Evolutionary conservation across 2,113 vertebrate genomes (phyloP).

Genomic region (Pogonocichla stellata): DNA sequence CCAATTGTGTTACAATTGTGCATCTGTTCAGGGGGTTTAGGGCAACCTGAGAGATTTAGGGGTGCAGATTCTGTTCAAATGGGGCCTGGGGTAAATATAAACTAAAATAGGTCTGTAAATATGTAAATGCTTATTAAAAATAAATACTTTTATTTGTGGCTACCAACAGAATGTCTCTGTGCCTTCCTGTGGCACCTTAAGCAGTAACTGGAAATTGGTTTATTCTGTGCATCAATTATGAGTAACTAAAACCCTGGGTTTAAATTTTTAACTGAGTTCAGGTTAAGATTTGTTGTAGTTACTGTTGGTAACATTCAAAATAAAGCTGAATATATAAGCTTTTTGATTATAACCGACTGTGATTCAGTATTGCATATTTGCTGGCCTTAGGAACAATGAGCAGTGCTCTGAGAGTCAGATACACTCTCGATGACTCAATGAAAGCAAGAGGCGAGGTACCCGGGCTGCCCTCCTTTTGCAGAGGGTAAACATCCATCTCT

Average conservation of each 20-base stretch:
- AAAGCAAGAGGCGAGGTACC: background rate
- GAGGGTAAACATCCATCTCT: background rate
- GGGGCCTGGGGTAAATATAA: background rate
- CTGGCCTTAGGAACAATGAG: background rate
- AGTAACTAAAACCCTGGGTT: background rate
- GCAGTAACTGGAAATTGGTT: background rate
- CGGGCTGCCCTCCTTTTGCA: background rate
- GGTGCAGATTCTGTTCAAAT: background rate
- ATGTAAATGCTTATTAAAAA: background rate
- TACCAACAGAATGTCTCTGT: background rate
- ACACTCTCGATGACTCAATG: background rate
- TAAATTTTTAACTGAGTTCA: conserved; percentile 55
- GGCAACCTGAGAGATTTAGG: background rate
- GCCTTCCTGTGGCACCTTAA: background rate
- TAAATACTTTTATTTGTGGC: background rate
- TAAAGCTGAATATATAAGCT: background rate
- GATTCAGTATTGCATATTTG: background rate
- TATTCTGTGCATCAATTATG: background rate
- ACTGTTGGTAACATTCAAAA: conserved; percentile 62
- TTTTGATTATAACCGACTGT: background rate
- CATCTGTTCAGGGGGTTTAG: background rate
- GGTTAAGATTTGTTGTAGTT: conserved; percentile 54
- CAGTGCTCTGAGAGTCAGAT: background rate
- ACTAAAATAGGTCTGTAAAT: background rate
- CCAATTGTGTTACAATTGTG: rapidly evolving